Base-by-base conservation (phyloP, 1,140 invertebrate species). In the Bombus waltoni region DNA sequence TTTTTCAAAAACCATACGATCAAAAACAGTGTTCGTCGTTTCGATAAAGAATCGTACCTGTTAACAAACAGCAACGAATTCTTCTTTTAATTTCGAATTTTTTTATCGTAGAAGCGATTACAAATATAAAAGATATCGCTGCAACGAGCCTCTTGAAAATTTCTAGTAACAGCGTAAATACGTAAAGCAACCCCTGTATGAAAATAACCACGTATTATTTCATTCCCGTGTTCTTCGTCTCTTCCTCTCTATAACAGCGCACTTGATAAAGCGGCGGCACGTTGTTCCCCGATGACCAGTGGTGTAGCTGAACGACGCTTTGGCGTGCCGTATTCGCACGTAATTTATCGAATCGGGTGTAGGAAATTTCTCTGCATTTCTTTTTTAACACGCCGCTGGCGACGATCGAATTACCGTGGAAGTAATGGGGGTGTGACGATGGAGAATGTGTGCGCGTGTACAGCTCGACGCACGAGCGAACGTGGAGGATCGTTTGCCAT, bases 331-430 rank as follows among this genome's bases (percentile, higher is more conserved):
- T 65, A 66, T 53, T 28, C 74, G 28, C 87, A 47, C 77, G 57
- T 82, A 82, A 81, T 81, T 81, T 68, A 76, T 59, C 32, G 59
- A 85, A 85, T 84, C 80, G 83, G 59, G 62, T 15, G 57, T 3
- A 66, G 78, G 66, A 66, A 44, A 62, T 87, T 89, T 84, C 79
- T 75, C 40, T 28, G 53, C 57, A 25, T 71, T 83, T 62, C 35
- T 89, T 84, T 91, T 87, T 90, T 32, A 80, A 87, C 78, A 66
- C 78, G 82, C 77, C 78, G 68, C 47, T 71, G 81, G 81, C 84
- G 87, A 89, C 90, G 91, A 91, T 91, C 89, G 90, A 92, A 89
- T 91, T 92, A 92, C 83, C 83, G 73, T 68, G 84, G 32, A 76
- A 81, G 71, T 62, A 44, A 71, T 28, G 71, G 65, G 71, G 77